These are phyloP conservation scores for Promerops cafer DNA, from an alignment of 2,113 vertebrate genomes.

Conservation along the genomic window DNA sequence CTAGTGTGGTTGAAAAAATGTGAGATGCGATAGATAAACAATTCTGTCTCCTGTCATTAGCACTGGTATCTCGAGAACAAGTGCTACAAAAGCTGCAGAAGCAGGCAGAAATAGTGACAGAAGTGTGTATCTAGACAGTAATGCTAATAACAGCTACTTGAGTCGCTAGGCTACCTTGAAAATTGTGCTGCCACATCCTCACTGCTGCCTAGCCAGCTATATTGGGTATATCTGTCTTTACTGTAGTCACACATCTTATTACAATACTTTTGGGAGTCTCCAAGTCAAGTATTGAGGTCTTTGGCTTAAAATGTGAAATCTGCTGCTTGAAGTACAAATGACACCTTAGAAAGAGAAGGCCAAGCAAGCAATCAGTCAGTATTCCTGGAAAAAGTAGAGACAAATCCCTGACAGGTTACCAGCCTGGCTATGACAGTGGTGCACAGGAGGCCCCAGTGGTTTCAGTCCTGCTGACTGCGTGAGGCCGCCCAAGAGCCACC, in stretches of 20 bases:
- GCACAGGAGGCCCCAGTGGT: not conserved
- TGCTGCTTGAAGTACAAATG: not conserved
- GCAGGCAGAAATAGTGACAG: not conserved
- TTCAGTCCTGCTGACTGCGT: not conserved
- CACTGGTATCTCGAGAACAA: not conserved
- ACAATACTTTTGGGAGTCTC: not conserved
- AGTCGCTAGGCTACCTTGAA: not conserved
- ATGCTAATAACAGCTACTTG: not conserved
- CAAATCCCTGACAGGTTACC: not conserved
- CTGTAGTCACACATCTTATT: not conserved
- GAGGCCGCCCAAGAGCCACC: not conserved
- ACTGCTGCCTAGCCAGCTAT: not conserved
- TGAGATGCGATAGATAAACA: not conserved
- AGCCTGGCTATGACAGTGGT: not conserved
- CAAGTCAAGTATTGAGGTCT: not conserved
- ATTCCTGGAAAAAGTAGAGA: not conserved
- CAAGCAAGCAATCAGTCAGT: not conserved
- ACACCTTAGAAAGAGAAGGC: not conserved
- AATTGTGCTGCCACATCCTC: not conserved
- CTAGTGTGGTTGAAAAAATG: not conserved
- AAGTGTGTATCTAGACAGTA: not conserved
- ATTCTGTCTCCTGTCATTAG: not conserved
- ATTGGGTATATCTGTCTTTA: not conserved
- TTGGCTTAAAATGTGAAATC: not conserved
- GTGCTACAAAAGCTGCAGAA: not conserved